phyloP scores from a whole-genome alignment of 1,140 invertebrate species.

The Drosophila tristis region DNA sequence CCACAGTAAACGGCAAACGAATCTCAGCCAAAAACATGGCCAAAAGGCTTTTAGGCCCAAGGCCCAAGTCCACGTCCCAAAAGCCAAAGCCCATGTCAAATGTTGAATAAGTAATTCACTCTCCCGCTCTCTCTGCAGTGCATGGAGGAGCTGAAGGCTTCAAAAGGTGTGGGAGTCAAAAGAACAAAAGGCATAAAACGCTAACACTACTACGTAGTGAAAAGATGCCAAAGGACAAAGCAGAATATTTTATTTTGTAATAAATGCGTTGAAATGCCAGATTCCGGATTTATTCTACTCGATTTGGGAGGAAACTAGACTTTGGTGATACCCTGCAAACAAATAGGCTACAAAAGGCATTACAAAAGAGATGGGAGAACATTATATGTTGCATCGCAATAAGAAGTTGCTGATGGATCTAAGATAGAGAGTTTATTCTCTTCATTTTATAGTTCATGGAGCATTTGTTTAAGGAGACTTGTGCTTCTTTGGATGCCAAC shows the following conservation, averaged over 20 bases:
- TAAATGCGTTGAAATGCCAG: constrained; percentile 61
- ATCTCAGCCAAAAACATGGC: constrained; percentile 16
- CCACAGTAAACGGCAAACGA: constrained; percentile 40
- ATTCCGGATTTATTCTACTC: constrained; percentile 50
- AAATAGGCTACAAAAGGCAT: too few species aligned
- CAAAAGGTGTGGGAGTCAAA: constrained; percentile 40
- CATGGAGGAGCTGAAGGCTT: background rate
- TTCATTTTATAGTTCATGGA: too few species aligned
- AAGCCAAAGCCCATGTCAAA: constrained; percentile 41
- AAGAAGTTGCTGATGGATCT: too few species aligned
- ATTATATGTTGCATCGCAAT: background rate
- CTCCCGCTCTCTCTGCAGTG: constrained; percentile 4
- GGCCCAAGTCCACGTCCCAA: background rate
- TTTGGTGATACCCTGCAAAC: constrained; percentile 14
- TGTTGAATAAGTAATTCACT: constrained; percentile 68
- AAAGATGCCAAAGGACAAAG: constrained; percentile 40
- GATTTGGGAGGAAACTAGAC: background rate
- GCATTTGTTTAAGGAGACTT: too few species aligned
- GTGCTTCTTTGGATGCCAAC: too few species aligned
- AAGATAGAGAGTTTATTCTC: too few species aligned
- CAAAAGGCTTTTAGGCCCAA: constrained; percentile 38
- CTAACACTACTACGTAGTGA: constrained; percentile 2
- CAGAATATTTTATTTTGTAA: constrained; percentile 77
- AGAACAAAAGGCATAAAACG: constrained; percentile 63
- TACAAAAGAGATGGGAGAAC: background rate